Conservation (phyloP, 2,113 vertebrate genomes). For the Excalfactoria chinensis region DNA sequence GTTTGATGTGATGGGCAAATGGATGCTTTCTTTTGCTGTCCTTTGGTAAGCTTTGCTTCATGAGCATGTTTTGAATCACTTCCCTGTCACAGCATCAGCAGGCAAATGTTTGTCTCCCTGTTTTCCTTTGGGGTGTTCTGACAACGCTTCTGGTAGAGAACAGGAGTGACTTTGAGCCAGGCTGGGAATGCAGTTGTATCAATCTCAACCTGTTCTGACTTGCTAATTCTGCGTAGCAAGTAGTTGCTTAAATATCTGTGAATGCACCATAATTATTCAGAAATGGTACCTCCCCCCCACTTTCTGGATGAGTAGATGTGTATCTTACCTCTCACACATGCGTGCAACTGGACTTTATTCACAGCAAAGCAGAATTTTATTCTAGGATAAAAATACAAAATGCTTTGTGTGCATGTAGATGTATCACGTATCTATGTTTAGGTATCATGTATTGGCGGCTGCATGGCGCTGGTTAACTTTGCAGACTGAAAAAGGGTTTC, state of each 20-base stretch:
- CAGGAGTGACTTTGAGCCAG: background rate
- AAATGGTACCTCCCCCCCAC: background rate
- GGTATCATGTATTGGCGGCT: background rate
- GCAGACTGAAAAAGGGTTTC: background rate
- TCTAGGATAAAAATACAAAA: slow-evolving; percentile 17
- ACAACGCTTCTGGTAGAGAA: background rate
- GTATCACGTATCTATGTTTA: background rate
- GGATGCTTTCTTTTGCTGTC: background rate
- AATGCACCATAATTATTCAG: slow-evolving; percentile 47
- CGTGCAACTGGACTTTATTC: slow-evolving; percentile 13
- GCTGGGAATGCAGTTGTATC: slow-evolving; percentile 36
- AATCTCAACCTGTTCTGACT: slow-evolving; percentile 61
- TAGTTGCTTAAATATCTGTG: slow-evolving; percentile 30
- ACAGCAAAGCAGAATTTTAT: slow-evolving; percentile 2
- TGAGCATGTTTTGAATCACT: slow-evolving; percentile 33
- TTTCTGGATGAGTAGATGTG: background rate
- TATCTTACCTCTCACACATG: slow-evolving; percentile 17
- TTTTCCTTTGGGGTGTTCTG: slow-evolving; percentile 53
- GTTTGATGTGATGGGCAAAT: background rate
- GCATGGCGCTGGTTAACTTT: background rate
- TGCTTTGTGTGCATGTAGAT: background rate
- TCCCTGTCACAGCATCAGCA: slow-evolving; percentile 43
- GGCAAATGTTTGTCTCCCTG: slow-evolving; percentile 24
- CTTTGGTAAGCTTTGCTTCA: slow-evolving; percentile 12
- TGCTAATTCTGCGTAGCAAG: slow-evolving; percentile 29